A percentile compares a stretch with the other conserved stretches of the same genome.
Evolutionary conservation across 2,113 vertebrate genomes (phyloP).

Genomic region (Motacilla tschutschensis): DNA sequence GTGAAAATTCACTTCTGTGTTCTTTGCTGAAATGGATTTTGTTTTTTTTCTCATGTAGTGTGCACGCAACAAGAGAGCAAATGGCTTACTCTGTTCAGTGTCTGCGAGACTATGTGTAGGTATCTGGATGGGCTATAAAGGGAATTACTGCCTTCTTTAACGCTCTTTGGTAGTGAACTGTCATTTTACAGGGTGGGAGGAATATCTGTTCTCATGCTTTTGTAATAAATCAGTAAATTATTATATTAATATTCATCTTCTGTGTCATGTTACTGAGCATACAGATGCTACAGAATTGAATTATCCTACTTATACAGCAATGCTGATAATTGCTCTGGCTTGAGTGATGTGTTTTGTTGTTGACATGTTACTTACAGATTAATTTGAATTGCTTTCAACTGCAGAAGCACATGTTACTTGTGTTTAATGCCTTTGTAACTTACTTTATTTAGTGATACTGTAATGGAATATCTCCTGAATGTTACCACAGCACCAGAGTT

Average conservation of each 20-base stretch:
- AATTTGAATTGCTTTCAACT: background rate
- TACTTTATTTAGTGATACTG: conserved; percentile 80
- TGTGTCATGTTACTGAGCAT: background rate
- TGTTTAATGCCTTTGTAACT: background rate
- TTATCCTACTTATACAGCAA: background rate
- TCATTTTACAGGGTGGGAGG: background rate
- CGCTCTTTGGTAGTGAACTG: background rate
- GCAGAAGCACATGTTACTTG: background rate
- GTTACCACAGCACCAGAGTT: conserved; percentile 95
- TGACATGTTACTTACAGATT: background rate
- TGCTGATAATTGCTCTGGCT: background rate
- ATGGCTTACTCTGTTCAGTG: conserved; percentile 90
- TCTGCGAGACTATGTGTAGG: conserved; percentile 89
- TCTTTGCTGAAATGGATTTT: background rate
- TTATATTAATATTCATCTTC: background rate
- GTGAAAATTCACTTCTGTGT: background rate
- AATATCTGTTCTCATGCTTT: background rate
- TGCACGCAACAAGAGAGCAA: conserved; percentile 86
- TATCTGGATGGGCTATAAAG: background rate
- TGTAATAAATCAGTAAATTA: background rate
- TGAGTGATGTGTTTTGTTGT: background rate
- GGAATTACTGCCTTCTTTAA: background rate
- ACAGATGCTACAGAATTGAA: background rate
- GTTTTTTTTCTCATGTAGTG: conserved; percentile 70
- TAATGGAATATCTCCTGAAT: conserved; percentile 97